phyloP scores from a whole-genome alignment of 1,140 invertebrate species.

The Pectinophora gossypiella region DNA sequence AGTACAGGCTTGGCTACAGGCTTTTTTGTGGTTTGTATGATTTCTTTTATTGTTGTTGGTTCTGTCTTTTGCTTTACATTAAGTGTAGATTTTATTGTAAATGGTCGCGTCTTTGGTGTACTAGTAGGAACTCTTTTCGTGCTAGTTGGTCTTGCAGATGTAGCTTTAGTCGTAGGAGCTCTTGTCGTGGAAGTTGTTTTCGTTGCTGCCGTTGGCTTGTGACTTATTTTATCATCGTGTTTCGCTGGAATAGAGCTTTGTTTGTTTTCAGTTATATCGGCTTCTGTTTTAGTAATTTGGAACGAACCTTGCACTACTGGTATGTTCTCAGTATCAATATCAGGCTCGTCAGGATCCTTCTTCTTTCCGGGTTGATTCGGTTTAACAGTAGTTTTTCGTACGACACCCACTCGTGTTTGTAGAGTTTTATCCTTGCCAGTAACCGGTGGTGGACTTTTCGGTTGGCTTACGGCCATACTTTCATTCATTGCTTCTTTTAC shows the following conservation, averaged over 20 bases:
- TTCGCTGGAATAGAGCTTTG: conserved; percentile 45
- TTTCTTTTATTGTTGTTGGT: conserved; percentile 52
- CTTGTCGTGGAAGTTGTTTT: conserved; percentile 62
- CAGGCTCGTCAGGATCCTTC: conserved; percentile 69
- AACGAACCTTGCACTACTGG: conserved; percentile 76
- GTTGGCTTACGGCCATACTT: conserved; percentile 46
- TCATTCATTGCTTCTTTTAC: conserved; percentile 65
- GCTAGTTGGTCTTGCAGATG: conserved; percentile 55
- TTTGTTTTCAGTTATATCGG: conserved; percentile 78
- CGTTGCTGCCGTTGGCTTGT: conserved; percentile 44
- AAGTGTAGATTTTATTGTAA: conserved; percentile 69
- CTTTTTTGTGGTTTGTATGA: conserved; percentile 62
- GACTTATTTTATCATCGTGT: conserved; percentile 56
- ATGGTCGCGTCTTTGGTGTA: conserved; percentile 46
- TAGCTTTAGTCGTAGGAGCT: conserved; percentile 38
- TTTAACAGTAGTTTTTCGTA: conserved; percentile 72
- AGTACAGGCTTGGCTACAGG: conserved; percentile 29
- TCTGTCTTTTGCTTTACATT: conserved; percentile 60
- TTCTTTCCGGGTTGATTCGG: conserved; percentile 53
- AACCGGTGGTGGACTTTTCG: conserved; percentile 39
- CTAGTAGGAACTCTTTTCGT: conserved; percentile 39
- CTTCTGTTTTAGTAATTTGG: conserved; percentile 78
- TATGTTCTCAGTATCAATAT: conserved; percentile 75
- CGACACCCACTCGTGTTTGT: conserved; percentile 69
- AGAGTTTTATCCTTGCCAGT: conserved; percentile 63